A percentile compares a stretch with the other conserved stretches of the same genome.
Evolutionary conservation across 1,140 invertebrate genomes (phyloP).

Genomic region (Copidosoma floridanum): DNA sequence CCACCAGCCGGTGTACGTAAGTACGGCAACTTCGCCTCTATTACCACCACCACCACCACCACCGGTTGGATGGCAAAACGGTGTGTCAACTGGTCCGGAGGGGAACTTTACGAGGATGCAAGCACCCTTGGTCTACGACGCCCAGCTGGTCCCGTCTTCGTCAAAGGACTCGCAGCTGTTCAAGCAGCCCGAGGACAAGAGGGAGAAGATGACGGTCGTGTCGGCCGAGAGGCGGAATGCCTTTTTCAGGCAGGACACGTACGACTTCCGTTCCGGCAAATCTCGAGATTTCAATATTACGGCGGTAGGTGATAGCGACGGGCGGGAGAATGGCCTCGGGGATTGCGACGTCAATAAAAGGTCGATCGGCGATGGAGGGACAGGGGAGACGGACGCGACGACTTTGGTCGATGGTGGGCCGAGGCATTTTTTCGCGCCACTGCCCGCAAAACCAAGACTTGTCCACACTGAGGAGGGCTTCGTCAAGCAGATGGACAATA

Average conservation of each 20-base stretch:
- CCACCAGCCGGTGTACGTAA: too few relatives aligned
- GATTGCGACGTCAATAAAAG: neutral
- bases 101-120: neutral
- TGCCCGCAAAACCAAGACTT: conserved; percentile 32
- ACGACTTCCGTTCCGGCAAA: neutral
- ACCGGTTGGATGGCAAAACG: conserved; percentile 13
- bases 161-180: neutral
- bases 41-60: neutral
- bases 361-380: neutral
- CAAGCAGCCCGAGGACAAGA: neutral
- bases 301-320: neutral
- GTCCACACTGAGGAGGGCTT: neutral
- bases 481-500: neutral
- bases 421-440: conserved; percentile 55
- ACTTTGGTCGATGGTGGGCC: conserved; percentile 30
- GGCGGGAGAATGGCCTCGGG: neutral
- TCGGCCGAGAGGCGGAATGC: conserved; percentile 6
- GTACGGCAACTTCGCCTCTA: too few relatives aligned
- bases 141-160: neutral
- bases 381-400: neutral
- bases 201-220: neutral
- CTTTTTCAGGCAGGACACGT: conserved; percentile 3
- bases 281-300: neutral
- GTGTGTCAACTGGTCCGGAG: neutral
- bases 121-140: neutral